Percentiles rank a stretch among this genome's conserved stretches.
Conservation (phyloP, 2,888 invertebrate genomes). For the Flexamia atlantica region DNA sequence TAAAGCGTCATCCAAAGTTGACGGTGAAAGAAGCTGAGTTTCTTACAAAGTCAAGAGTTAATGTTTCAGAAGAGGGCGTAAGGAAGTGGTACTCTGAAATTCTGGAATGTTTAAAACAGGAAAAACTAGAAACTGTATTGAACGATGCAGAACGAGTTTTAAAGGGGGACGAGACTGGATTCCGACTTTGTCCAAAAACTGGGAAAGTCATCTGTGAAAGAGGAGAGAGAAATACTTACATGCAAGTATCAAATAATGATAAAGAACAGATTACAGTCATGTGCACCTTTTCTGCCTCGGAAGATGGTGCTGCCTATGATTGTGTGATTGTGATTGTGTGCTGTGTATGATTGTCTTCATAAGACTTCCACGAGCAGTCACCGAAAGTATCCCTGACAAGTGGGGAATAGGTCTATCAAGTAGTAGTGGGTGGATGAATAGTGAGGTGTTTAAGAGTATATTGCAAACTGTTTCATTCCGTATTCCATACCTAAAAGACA, state of each 20-base stretch:
- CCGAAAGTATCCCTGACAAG: constrained; percentile 9
- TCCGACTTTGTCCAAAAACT: constrained; percentile 20
- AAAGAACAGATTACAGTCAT: constrained; percentile 2
- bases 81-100: constrained; percentile 6
- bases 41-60: constrained; percentile 22
- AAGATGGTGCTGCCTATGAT: neutral
- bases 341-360: neutral
- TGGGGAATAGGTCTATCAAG: constrained; percentile 5
- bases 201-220: constrained; percentile 22
- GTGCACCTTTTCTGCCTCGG: neutral
- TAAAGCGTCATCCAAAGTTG: neutral
- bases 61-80: constrained; percentile 2
- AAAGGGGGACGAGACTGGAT: neutral
- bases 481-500: neutral
- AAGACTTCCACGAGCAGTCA: constrained; percentile 13
- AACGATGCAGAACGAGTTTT: neutral
- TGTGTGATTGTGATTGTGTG: neutral
- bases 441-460: neutral
- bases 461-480: neutral
- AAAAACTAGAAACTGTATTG: neutral
- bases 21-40: constrained; percentile 13
- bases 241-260: constrained; percentile 29
- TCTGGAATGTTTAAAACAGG: neutral
- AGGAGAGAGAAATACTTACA: neutral
- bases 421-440: constrained; percentile 4